Evolutionary conservation across 2,888 invertebrate genomes (phyloP), one percentile per base, ranked within the genome.

Genomic region (Horisme vitalbata): DNA sequence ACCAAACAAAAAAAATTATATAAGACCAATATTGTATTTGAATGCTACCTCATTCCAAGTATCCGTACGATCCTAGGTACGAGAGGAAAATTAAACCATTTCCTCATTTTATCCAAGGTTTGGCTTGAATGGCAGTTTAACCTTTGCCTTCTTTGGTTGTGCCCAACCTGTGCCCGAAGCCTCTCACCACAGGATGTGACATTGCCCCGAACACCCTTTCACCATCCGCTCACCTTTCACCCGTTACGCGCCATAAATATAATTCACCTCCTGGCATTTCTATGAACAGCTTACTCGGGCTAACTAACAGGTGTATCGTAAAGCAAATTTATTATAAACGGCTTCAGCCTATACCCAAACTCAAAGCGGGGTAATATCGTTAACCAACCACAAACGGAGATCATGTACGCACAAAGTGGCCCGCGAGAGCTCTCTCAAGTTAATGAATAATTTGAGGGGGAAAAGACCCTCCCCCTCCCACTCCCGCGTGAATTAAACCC

Each of bases 391-490:
- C 63, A 64, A 68, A 59, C 61, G 53, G 52, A 57, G 58, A 59
- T 58, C 50, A 57, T 41, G 55, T 57, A 60, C 55, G 55, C 61
- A 65, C 57, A 65, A 65, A 71, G 62, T 57, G 55, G 45, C 53
- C 54, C 51, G 44, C 50, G 53, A 55, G 54, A 53, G 57, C 59
- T 65, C 61, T 54, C 60, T 59, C 52, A 59, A 63, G 50, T 63
- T 70, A 65, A 73, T 71, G 61, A 72, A 68, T 71, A 67, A 71
- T 72, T 65, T 64, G 51, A 57, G 41, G 57, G 60, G 48, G 55
- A 45, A 38, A 35, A 41, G 15, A 43, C 23, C 38, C 11, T 10
- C 20, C 36, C 37, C 34, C 49, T 31, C 51, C 54, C 38, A 38
- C 56, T 57, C 61, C 52, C 52, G 14, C 32, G 52, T 27, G 58